Evolutionary conservation across 2,797 vertebrate species (phyloP).

Genomic region (Xenentodon cancila): DNA sequence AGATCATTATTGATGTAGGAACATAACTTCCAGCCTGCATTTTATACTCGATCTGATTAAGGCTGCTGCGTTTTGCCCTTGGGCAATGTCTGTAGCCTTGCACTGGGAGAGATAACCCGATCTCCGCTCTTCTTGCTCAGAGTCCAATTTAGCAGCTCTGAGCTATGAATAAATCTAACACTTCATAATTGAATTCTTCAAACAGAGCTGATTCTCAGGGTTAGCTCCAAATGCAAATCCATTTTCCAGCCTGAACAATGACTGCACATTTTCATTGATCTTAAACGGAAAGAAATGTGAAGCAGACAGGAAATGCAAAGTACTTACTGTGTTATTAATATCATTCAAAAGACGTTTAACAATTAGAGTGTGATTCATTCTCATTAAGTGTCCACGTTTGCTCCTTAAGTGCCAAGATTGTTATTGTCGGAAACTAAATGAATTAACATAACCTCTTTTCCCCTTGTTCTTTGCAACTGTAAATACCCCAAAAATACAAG

Average conservation of each 20-base stretch:
- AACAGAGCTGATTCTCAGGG: constrained; percentile 71
- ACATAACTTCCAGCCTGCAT: constrained; percentile 62
- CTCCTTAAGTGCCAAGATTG: constrained; percentile 13
- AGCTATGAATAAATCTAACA: constrained; percentile 78
- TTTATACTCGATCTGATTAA: constrained; percentile 73
- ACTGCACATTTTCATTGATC: constrained; percentile 52
- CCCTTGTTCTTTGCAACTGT: neutral
- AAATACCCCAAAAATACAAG: constrained; percentile 21
- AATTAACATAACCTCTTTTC: neutral
- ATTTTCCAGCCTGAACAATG: constrained; percentile 59
- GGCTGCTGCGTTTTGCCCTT: constrained; percentile 68
- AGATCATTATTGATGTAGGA: constrained; percentile 57
- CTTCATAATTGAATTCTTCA: constrained; percentile 76
- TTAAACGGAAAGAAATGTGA: constrained; percentile 27
- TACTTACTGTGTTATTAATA: constrained; percentile 5
- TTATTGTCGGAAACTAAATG: constrained; percentile 17
- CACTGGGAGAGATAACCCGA: constrained; percentile 61
- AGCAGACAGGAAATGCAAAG: constrained; percentile 5
- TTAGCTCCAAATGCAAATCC: constrained; percentile 69
- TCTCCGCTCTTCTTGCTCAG: constrained; percentile 56
- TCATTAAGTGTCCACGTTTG: constrained; percentile 11
- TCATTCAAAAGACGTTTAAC: constrained; percentile 23
- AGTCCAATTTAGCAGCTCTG: constrained; percentile 69
- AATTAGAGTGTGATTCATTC: constrained; percentile 13
- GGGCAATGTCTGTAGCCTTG: constrained; percentile 62